A percentile compares a stretch with the other conserved stretches of the same genome.
phyloP scores from a whole-genome alignment of 2,888 invertebrate species.

The Drosophila dives region DNA sequence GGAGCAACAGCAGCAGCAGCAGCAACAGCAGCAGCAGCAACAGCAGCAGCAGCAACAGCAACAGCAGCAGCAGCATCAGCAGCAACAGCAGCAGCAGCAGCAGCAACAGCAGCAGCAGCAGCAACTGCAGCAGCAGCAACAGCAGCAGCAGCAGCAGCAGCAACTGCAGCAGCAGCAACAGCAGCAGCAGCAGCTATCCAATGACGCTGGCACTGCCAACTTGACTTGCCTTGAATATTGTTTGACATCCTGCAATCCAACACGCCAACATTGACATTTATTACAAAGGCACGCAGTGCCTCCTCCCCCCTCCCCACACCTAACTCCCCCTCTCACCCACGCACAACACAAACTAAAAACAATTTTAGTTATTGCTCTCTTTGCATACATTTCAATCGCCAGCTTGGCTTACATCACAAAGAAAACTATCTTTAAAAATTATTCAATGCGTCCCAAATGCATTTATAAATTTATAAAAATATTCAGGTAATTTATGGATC shows the following conservation, averaged over 20 bases:
- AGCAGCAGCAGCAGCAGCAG: constrained; percentile 28
- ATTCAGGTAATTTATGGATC: not conserved
- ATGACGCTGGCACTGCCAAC: constrained; percentile 17
- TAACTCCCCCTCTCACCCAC: no score
- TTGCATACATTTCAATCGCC: constrained; percentile 2
- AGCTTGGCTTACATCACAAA: not conserved
- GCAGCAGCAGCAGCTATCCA: constrained; percentile 15
- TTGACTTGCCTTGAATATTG: constrained; percentile 31
- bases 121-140: constrained; percentile 24
- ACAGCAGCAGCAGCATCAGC: constrained; percentile 4
- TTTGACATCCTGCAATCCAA: constrained; percentile 33
- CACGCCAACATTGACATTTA: constrained; percentile 36
- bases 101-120: constrained; percentile 28
- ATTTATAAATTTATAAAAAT: not conserved
- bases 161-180: constrained; percentile 28
- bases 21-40: constrained; percentile 23
- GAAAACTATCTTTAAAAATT: not conserved
- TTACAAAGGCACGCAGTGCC: not conserved
- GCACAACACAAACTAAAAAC: not conserved
- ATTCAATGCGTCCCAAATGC: not conserved
- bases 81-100: constrained; percentile 1
- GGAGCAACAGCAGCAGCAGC: constrained; percentile 21
- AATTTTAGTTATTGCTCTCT: constrained; percentile 6
- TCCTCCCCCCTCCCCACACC: not conserved
- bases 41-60: constrained; percentile 27